These are phyloP conservation scores for Thermophis baileyi DNA, from an alignment of 2,113 vertebrate genomes.

Conservation along the genomic window DNA sequence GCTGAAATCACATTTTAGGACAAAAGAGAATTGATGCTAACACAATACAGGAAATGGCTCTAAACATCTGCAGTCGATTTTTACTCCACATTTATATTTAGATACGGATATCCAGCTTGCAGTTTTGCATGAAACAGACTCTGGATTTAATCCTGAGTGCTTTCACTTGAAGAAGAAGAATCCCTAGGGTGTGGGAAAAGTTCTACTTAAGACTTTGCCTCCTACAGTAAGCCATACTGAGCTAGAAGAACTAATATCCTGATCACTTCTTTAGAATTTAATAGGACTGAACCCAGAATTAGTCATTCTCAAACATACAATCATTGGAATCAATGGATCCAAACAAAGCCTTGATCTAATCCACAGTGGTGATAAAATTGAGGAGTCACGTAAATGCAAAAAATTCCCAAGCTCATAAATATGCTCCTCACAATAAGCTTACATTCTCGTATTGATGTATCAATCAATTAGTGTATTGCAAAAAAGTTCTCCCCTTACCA, in stretches of 20 bases:
- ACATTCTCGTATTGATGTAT: background rate
- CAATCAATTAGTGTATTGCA: background rate
- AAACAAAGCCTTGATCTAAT: background rate
- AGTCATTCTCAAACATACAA: background rate
- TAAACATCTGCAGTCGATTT: background rate
- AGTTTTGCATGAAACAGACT: background rate
- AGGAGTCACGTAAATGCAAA: background rate
- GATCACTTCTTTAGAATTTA: background rate
- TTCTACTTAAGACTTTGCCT: background rate
- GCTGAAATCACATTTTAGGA: background rate
- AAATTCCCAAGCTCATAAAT: background rate
- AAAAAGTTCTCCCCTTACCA: constrained; percentile 71
- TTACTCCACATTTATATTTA: background rate
- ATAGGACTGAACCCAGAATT: background rate
- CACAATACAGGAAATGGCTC: background rate
- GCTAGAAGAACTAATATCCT: background rate
- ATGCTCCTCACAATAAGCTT: background rate
- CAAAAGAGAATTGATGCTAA: background rate
- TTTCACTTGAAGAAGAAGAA: background rate
- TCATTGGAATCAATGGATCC: background rate
- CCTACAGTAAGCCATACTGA: background rate
- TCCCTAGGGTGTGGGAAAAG: background rate
- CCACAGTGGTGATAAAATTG: background rate
- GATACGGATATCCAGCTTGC: background rate
- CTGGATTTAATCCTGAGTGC: background rate